Evolutionary conservation across 2,113 vertebrate species (phyloP).

Genomic region (Entosphenus tridentatus): DNA sequence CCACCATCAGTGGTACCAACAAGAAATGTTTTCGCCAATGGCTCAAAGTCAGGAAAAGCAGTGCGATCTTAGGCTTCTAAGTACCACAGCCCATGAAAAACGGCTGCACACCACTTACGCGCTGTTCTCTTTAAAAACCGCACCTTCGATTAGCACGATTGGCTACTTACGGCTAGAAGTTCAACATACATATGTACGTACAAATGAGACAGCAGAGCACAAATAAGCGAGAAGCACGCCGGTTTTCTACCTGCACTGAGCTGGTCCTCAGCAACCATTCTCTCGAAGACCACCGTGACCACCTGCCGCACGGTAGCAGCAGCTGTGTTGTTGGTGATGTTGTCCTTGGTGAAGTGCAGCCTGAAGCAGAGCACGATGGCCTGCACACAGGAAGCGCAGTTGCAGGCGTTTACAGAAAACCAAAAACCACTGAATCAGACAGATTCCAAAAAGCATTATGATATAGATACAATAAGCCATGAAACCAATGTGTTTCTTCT

Average conservation of each 20-base stretch:
- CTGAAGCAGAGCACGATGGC: slow-evolving; percentile 96
- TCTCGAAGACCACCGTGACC: slow-evolving; percentile 91
- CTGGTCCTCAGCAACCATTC: slow-evolving; percentile 93
- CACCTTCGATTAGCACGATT: background rate
- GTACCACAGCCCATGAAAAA: slow-evolving; percentile 98
- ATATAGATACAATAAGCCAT: background rate
- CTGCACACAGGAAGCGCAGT: slow-evolving; percentile 20
- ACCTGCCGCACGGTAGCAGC: slow-evolving; percentile 89
- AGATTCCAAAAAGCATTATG: background rate
- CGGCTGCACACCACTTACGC: slow-evolving; percentile 93
- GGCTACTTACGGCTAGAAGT: background rate
- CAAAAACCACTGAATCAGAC: background rate
- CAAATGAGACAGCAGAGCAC: slow-evolving; percentile 8
- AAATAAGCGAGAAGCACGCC: slow-evolving; percentile 6
- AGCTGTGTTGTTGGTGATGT: slow-evolving; percentile 93
- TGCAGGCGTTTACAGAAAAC: background rate
- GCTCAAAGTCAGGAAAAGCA: slow-evolving; percentile 78
- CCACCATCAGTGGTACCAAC: no score
- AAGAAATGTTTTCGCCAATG: slow-evolving; percentile 36
- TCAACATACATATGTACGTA: background rate
- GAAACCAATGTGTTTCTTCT: no score
- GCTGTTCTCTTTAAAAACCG: slow-evolving; percentile 90
- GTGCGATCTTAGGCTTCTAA: slow-evolving; percentile 96
- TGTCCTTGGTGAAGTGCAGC: slow-evolving; percentile 97
- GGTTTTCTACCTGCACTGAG: slow-evolving; percentile 9